These are phyloP conservation scores for Nasonia vitripennis DNA, from an alignment of 1,140 invertebrate genomes.

Conservation along the genomic window DNA sequence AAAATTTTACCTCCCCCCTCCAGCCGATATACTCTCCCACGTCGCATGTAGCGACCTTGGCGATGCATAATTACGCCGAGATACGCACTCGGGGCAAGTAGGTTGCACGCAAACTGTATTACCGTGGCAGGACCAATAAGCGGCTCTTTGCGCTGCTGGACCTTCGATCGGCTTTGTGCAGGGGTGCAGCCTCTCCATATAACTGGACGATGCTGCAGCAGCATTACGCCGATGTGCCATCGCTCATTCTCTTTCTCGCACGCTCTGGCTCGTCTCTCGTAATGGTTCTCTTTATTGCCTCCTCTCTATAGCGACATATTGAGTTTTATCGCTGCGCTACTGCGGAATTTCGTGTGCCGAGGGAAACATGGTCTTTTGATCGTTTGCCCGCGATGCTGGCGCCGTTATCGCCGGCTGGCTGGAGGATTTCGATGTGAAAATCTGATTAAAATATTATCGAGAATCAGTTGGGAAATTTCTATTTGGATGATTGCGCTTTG, in stretches of 20 bases:
- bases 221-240: constrained; percentile 54
- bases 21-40: neutral
- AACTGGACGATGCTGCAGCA: neutral
- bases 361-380: too few species aligned
- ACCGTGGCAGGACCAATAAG: constrained; percentile 62
- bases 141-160: constrained; percentile 54
- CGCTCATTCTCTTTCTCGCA: neutral
- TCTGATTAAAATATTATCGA: neutral
- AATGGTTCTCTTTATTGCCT: neutral
- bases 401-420: too few species aligned
- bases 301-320: neutral
- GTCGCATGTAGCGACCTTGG: constrained; percentile 45
- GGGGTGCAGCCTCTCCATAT: too few species aligned
- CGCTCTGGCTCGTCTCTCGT: neutral
- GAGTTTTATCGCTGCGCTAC: neutral
- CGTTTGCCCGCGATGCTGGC: too few species aligned
- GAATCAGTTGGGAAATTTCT: too few species aligned
- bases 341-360: neutral
- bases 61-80: constrained; percentile 51
- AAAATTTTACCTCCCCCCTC: neutral
- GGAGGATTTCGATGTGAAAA: neutral
- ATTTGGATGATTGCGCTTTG: too few species aligned
- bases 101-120: constrained; percentile 64
- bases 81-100: constrained; percentile 23
- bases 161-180: constrained; percentile 63